Conservation (phyloP, 1,140 invertebrate species). For the Drosophila nigrodunni region DNA sequence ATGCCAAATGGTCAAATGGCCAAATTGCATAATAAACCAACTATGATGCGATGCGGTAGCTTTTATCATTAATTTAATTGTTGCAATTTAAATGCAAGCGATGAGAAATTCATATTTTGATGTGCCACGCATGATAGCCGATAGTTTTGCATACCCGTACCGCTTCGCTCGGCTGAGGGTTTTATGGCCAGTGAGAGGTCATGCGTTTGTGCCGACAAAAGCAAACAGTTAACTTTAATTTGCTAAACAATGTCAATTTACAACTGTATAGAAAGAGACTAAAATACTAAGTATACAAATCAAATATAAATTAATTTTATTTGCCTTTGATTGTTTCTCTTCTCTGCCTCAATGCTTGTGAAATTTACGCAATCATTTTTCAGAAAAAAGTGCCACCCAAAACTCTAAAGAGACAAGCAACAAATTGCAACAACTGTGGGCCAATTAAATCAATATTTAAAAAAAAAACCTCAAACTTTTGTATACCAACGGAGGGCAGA, state of each 20-base stretch:
- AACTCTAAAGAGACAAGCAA: conserved; percentile 25
- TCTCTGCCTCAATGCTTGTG: conserved; percentile 32
- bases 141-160: conserved; percentile 20
- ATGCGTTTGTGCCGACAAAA: background rate
- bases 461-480: background rate
- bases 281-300: background rate
- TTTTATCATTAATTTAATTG: conserved; percentile 60
- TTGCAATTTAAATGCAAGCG: conserved; percentile 66
- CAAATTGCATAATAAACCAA: conserved; percentile 57
- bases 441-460: conserved; percentile 56
- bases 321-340: background rate
- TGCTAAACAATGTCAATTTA: too few relatives aligned
- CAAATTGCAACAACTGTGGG: conserved; percentile 34
- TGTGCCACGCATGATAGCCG: conserved; percentile 23
- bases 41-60: conserved; percentile 64
- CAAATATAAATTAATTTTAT: background rate
- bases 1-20: conserved; percentile 28
- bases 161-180: background rate
- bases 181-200: conserved; percentile 21
- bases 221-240: too few relatives aligned
- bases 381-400: conserved; percentile 22
- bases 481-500: background rate
- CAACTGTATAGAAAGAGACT: too few relatives aligned
- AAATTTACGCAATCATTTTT: conserved; percentile 32
- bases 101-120: conserved; percentile 37